A percentile compares a stretch with the other conserved stretches of the same genome.
phyloP scores from a whole-genome alignment of 2,888 invertebrate genomes.

The Lucinisca nassula region DNA sequence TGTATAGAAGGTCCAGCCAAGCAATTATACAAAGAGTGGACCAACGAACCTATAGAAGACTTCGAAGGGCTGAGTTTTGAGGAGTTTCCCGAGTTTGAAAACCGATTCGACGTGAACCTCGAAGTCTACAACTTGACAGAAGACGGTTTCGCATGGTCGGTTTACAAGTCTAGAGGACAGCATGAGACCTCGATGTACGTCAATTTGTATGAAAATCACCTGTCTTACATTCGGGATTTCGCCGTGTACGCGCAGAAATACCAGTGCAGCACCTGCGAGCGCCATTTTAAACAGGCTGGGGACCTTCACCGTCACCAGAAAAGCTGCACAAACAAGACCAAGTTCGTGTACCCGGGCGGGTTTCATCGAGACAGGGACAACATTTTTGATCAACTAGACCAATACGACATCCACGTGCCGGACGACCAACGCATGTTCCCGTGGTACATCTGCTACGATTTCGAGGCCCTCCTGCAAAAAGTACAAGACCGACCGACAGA shows the following conservation, averaged over 20 bases:
- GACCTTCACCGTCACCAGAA: slow-evolving; percentile 43
- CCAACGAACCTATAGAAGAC: not conserved
- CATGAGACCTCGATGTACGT: slow-evolving; percentile 48
- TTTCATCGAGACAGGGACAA: slow-evolving; percentile 22
- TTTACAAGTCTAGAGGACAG: slow-evolving; percentile 48
- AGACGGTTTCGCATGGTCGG: slow-evolving; percentile 40
- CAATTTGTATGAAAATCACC: slow-evolving; percentile 54
- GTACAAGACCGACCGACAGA: slow-evolving; percentile 29
- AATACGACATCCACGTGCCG: slow-evolving; percentile 45
- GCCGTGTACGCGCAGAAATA: slow-evolving; percentile 23
- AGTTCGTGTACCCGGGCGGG: slow-evolving; percentile 55
- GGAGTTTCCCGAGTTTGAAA: slow-evolving; percentile 46
- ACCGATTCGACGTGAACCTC: slow-evolving; percentile 37
- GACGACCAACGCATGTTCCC: slow-evolving; percentile 37
- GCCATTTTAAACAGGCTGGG: slow-evolving; percentile 27
- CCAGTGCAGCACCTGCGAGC: slow-evolving; percentile 53
- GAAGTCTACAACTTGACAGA: slow-evolving; percentile 50
- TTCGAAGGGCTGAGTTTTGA: slow-evolving; percentile 14
- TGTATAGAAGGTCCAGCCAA: slow-evolving; percentile 34
- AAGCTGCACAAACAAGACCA: slow-evolving; percentile 43
- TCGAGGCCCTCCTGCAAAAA: slow-evolving; percentile 43
- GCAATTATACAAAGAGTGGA: slow-evolving; percentile 29
- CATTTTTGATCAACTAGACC: slow-evolving; percentile 50
- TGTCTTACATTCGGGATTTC: slow-evolving; percentile 41
- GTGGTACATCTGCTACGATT: slow-evolving; percentile 53